Evolutionary conservation across 1,140 invertebrate genomes (phyloP).

Genomic region (Ephestia elutella): DNA sequence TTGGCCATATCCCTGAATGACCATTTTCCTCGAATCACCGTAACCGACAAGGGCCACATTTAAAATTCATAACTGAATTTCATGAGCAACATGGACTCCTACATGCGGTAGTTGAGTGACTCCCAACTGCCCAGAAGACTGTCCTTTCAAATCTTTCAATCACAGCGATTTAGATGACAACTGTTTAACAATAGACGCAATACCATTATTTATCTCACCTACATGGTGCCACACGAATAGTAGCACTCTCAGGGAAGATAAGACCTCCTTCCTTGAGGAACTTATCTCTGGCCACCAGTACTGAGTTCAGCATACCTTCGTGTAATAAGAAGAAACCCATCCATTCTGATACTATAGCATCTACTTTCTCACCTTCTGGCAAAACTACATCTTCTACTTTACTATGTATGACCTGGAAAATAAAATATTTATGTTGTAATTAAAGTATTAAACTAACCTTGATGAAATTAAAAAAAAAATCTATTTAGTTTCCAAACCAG

Average conservation of each 20-base stretch:
- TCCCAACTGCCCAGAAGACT: too few relatives aligned
- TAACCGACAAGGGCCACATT: too few relatives aligned
- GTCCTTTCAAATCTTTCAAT: too few relatives aligned
- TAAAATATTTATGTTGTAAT: conserved; percentile 11
- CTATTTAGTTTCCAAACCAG: too few relatives aligned
- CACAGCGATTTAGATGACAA: too few relatives aligned
- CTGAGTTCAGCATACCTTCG: conserved; percentile 97
- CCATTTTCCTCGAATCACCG: too few relatives aligned
- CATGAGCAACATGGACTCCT: too few relatives aligned
- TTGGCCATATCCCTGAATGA: too few relatives aligned
- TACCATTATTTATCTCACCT: conserved; percentile 56
- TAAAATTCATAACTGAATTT: too few relatives aligned
- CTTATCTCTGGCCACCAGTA: conserved; percentile 93
- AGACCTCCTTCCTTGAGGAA: conserved; percentile 88
- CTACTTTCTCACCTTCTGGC: conserved; percentile 90
- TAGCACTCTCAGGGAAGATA: conserved; percentile 78
- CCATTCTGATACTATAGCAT: conserved; percentile 99
- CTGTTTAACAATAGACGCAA: too few relatives aligned
- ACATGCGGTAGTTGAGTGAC: too few relatives aligned
- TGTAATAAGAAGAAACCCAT: conserved; percentile 99
- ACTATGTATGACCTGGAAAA: conserved; percentile 79
- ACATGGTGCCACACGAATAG: conserved; percentile 80
- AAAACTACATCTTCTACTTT: conserved; percentile 83
- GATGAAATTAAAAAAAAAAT: too few relatives aligned
- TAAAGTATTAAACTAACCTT: neutral